Conservation (phyloP, 2,888 invertebrate genomes). For the Leptinotarsa haldemani region DNA sequence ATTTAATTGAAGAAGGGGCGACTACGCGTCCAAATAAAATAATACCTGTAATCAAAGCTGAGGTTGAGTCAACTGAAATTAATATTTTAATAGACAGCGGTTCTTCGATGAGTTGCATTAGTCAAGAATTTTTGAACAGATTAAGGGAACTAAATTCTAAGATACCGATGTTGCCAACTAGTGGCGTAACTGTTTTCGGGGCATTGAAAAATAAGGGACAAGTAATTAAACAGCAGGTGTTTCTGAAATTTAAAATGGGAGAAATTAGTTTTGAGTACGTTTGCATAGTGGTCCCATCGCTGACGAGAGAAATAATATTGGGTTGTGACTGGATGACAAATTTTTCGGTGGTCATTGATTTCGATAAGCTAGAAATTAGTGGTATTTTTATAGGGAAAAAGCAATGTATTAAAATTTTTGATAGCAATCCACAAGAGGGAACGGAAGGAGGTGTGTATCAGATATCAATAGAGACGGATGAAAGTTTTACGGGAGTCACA, state of each 20-base stretch:
- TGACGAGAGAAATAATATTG: slow-evolving; percentile 27
- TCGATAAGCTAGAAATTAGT: slow-evolving; percentile 13
- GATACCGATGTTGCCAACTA: slow-evolving; percentile 27
- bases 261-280: slow-evolving; percentile 24
- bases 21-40: neutral
- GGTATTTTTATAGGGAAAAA: neutral
- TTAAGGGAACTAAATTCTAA: slow-evolving; percentile 10
- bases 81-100: slow-evolving; percentile 34
- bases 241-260: slow-evolving; percentile 19
- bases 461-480: neutral
- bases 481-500: neutral
- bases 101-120: slow-evolving; percentile 31
- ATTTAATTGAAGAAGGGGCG: slow-evolving; percentile 22
- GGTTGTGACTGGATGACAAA: slow-evolving; percentile 33
- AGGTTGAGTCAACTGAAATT: slow-evolving; percentile 15
- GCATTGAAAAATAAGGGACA: slow-evolving; percentile 22
- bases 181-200: slow-evolving; percentile 24
- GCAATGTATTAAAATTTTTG: neutral
- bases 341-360: slow-evolving; percentile 23
- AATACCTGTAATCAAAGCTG: slow-evolving; percentile 23
- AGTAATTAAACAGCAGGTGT: slow-evolving; percentile 28
- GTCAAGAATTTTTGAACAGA: slow-evolving; percentile 30
- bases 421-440: neutral
- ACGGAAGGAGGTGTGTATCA: neutral
- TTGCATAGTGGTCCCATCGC: slow-evolving; percentile 31